phyloP scores from a whole-genome alignment of 2,888 invertebrate genomes.

The Chouioia cunea region DNA sequence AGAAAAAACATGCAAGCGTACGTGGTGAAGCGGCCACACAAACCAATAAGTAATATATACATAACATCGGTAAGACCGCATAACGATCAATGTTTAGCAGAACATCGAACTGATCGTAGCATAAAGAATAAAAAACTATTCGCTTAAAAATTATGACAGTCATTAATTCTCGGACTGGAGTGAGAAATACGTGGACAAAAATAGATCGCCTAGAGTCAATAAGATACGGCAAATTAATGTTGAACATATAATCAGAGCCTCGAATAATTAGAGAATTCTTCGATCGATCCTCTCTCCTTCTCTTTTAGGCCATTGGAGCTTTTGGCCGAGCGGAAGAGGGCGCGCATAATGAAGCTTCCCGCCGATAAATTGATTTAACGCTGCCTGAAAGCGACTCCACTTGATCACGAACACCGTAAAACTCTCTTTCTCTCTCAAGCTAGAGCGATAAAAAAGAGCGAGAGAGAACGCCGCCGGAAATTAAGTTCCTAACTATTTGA shows the following conservation, averaged over 20 bases:
- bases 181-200: not conserved
- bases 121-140: too few species aligned
- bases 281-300: not conserved
- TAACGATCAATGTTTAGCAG: too few species aligned
- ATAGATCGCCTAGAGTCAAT: not conserved
- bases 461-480: slow-evolving; percentile 49
- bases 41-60: too few species aligned
- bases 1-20: too few species aligned
- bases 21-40: too few species aligned
- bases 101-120: too few species aligned
- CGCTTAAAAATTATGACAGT: too few species aligned
- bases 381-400: slow-evolving; percentile 36
- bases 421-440: not conserved
- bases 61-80: too few species aligned
- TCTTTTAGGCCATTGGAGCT: not conserved
- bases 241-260: slow-evolving; percentile 12
- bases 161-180: not conserved
- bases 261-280: slow-evolving; percentile 2
- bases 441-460: not conserved
- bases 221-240: slow-evolving; percentile 9
- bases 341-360: slow-evolving; percentile 34
- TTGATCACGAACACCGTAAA: slow-evolving; percentile 17
- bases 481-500: slow-evolving; percentile 62
- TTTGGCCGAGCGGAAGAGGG: not conserved
- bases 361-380: slow-evolving; percentile 45